These are phyloP conservation scores for Globodera ellingtonae DNA, from an alignment of 1,140 invertebrate species.

Conservation along the genomic window DNA sequence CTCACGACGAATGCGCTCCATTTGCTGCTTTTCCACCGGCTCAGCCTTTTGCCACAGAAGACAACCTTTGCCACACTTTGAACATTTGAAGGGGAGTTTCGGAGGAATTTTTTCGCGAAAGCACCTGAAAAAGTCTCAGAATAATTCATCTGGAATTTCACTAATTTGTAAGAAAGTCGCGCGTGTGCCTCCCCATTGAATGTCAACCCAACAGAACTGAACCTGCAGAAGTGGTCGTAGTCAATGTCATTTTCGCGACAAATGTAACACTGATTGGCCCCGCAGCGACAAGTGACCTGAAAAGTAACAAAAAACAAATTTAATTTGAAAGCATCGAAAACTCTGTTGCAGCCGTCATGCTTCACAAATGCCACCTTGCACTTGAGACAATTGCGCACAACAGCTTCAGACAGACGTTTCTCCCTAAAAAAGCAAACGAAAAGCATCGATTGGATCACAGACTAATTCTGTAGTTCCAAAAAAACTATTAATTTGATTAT, in stretches of 20 bases:
- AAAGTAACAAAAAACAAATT: background rate
- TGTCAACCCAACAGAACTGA: background rate
- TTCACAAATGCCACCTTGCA: constrained; percentile 30
- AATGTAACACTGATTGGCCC: constrained; percentile 30
- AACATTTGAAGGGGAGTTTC: constrained; percentile 11
- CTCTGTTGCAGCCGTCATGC: constrained; percentile 25
- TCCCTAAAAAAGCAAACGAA: constrained; percentile 18
- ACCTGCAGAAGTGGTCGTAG: constrained; percentile 31
- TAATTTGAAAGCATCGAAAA: background rate
- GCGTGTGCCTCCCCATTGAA: too few species aligned
- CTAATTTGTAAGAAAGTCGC: background rate
- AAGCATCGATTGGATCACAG: background rate
- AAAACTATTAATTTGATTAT: too few species aligned
- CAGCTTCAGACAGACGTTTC: constrained; percentile 29
- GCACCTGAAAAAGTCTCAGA: background rate
- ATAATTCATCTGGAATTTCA: background rate
- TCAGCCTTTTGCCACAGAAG: constrained; percentile 14
- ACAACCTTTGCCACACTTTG: constrained; percentile 11
- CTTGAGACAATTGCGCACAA: constrained; percentile 30
- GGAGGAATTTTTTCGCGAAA: background rate
- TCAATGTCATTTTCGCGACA: constrained; percentile 21
- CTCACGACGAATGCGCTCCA: background rate
- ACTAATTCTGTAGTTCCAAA: too few species aligned
- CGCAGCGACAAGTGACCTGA: constrained; percentile 27
- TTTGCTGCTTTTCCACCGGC: background rate